phyloP scores from a whole-genome alignment of 2,113 vertebrate genomes.

The Todiramphus saurophagus region DNA sequence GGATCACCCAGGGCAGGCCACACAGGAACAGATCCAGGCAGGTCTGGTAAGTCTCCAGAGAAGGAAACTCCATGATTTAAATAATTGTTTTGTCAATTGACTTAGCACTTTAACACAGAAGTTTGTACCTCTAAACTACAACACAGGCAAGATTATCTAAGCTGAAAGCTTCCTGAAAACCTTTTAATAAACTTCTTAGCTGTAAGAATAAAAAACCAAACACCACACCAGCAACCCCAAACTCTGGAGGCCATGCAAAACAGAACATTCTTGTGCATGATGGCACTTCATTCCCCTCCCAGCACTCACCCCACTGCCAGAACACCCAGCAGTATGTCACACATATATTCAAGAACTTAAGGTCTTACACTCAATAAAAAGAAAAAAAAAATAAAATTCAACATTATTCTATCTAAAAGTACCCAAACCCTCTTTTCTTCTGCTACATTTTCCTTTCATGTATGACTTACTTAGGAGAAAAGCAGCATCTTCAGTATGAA shows the following conservation, averaged over 20 bases:
- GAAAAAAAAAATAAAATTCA: not conserved
- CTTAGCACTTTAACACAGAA: not conserved
- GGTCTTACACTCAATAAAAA: not conserved
- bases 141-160: not conserved
- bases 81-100: not conserved
- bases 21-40: no score
- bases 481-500: not conserved
- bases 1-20: no score
- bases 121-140: not conserved
- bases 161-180: not conserved
- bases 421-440: not conserved
- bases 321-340: not conserved
- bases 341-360: not conserved
- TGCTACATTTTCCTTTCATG: not conserved
- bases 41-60: no score
- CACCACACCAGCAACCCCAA: not conserved
- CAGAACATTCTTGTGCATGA: not conserved
- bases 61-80: not conserved
- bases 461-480: not conserved
- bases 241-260: not conserved
- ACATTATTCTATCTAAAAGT: not conserved
- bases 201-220: not conserved
- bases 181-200: not conserved
- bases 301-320: not conserved
- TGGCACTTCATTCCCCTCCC: accelerated